Conservation (phyloP, 2,113 vertebrate genomes). For the Triplophysa tibetana region DNA sequence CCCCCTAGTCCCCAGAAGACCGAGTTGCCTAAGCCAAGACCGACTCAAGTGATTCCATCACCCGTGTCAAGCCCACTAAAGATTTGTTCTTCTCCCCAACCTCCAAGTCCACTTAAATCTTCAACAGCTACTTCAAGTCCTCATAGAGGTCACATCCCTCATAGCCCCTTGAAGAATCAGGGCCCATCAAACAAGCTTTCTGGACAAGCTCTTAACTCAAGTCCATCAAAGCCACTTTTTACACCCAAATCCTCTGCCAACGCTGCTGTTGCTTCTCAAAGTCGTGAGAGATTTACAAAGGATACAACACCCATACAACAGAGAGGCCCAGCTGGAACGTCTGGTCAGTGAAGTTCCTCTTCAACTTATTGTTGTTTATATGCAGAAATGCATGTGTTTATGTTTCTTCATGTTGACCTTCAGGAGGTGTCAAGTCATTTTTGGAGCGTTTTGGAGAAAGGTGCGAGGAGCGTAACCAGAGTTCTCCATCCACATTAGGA, state of each 20-base stretch:
- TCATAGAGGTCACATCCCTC: constrained; percentile 45
- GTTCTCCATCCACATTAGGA: constrained; percentile 62
- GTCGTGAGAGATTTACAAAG: constrained; percentile 68
- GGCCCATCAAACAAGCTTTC: constrained; percentile 26
- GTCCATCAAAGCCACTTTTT: constrained; percentile 62
- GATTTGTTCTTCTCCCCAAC: constrained; percentile 39
- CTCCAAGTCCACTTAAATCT: constrained; percentile 59
- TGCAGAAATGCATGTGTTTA: neutral
- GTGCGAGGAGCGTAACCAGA: constrained; percentile 78
- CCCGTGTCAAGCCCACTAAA: constrained; percentile 51
- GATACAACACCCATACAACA: constrained; percentile 70
- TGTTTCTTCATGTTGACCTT: neutral
- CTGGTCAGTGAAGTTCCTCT: constrained; percentile 69
- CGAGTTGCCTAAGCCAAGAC: constrained; percentile 54
- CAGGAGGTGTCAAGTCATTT: constrained; percentile 85
- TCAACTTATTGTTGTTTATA: neutral
- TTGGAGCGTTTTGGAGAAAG: constrained; percentile 90
- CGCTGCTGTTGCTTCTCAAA: constrained; percentile 49
- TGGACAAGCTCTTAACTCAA: constrained; percentile 37
- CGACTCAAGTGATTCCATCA: constrained; percentile 12
- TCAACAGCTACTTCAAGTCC: constrained; percentile 14
- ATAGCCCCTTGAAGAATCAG: constrained; percentile 54
- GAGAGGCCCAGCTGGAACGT: constrained; percentile 69
- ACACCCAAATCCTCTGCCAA: constrained; percentile 53
- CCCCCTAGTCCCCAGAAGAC: constrained; percentile 62